Conservation (phyloP, 2,797 vertebrate genomes). For the Xyrichtys novacula region DNA sequence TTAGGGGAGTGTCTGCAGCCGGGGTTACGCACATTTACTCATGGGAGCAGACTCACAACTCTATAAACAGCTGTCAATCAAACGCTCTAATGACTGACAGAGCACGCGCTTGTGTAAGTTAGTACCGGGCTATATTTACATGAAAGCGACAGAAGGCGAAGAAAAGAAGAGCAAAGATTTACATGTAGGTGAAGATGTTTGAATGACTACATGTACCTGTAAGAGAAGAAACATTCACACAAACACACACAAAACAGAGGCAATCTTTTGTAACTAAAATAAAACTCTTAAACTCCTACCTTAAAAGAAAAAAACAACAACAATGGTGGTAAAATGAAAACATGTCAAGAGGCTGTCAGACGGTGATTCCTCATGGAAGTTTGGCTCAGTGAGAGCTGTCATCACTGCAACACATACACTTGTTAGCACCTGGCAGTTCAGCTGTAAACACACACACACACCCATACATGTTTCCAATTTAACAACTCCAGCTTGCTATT, state of each 20-base stretch:
- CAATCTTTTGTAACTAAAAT: conserved; percentile 11
- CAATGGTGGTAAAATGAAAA: conserved; percentile 10
- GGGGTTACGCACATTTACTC: conserved; percentile 42
- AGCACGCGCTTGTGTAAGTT: conserved; percentile 43
- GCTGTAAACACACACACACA: conserved; percentile 21
- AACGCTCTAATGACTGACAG: conserved; percentile 45
- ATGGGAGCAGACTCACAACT: conserved; percentile 34
- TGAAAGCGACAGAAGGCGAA: conserved; percentile 12
- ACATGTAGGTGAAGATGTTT: background rate
- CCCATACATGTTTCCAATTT: conserved; percentile 39
- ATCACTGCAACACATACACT: conserved; percentile 23
- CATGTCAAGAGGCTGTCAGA: conserved; percentile 30
- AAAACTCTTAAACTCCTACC: conserved; percentile 29
- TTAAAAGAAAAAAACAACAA: conserved; percentile 15
- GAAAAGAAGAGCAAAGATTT: conserved; percentile 6
- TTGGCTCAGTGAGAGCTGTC: background rate
- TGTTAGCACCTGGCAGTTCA: conserved; percentile 38
- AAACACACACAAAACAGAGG: no score
- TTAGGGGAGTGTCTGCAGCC: conserved; percentile 24
- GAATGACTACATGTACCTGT: background rate
- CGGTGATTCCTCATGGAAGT: conserved; percentile 10
- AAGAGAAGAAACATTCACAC: conserved; percentile 17
- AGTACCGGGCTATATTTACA: conserved; percentile 51
- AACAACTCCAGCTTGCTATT: conserved; percentile 19
- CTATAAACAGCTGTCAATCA: conserved; percentile 62